Base-by-base conservation (phyloP, 2,113 vertebrate genomes). In the Nipponia nippon region DNA sequence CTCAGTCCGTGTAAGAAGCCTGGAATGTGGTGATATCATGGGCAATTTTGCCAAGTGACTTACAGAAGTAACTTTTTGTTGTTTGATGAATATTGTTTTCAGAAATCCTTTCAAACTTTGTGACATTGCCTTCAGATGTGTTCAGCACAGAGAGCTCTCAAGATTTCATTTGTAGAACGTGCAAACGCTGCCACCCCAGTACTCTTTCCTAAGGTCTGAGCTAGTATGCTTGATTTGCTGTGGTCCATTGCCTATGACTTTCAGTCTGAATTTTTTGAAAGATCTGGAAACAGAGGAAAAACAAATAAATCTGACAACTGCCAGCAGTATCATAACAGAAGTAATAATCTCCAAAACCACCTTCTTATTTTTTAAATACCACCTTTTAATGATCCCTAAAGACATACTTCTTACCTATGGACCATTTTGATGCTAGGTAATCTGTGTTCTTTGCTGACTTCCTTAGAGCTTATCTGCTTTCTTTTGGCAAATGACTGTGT, bases 21-120 rank as follows among this genome's bases (percentile, higher is more conserved):
- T 96, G 95, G 95, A 97, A 96, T 97, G 96, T 69, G 94, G 67
- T 97, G 96, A 94, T 93, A 95, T 97, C 96, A 97, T 81, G 90
- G 93, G 52, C 70, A 65, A 59, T 26, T 90, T 49, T 95, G 96
- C 96, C 94, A 96, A 96, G 92, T 47, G 70, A 78, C 90, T 93
- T 42, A 70, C 83, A 92, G 84, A 30, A 96, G 80, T 63, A 52
- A 77, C 69, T 78, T 93, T 59, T 58, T 81, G 52, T 62, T 93
- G 38, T 89, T 77, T 84, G 71, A 61, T 70, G 76, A 52, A 67
- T 90, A 76, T 63, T 78, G 50, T 86, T 92, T 78, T 77, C 73
- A 91, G 78, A 91, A 90, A 95, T 92, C 56, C 63, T 81, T 95
- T 77, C 49, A 22, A 86, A 16, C 38, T 92, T 87, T 3, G 2